phyloP scores from a whole-genome alignment of 2,888 invertebrate genomes.

The Sinopyrophorus schimmeli region DNA sequence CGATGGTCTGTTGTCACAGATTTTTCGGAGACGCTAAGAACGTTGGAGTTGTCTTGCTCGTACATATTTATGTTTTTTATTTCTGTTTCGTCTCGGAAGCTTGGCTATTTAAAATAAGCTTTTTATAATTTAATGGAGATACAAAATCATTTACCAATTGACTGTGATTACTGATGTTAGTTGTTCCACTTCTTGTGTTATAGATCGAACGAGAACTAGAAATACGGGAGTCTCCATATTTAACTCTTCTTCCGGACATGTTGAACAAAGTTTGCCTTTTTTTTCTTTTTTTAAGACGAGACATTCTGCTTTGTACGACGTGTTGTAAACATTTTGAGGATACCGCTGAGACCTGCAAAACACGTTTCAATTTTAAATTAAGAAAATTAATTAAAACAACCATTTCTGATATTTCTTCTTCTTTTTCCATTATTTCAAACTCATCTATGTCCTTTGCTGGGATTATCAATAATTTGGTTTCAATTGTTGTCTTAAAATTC shows the following conservation, averaged over 20 bases:
- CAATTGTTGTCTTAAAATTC: conserved; percentile 52
- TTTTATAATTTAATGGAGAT: too few relatives aligned
- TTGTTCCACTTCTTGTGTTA: conserved; percentile 7
- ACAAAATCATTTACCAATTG: too few relatives aligned
- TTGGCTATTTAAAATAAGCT: too few relatives aligned
- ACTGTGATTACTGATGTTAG: conserved; percentile 4
- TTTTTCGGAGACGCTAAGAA: too few relatives aligned
- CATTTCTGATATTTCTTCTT: conserved; percentile 54
- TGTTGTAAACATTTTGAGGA: conserved; percentile 16
- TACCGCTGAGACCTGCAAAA: conserved; percentile 40
- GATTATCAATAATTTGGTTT: conserved; percentile 56
- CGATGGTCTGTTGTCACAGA: too few relatives aligned
- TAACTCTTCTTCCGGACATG: conserved; percentile 1
- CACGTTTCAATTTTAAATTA: neutral
- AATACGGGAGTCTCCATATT: conserved; percentile 7
- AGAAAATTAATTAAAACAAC: conserved; percentile 41
- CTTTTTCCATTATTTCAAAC: conserved; percentile 58
- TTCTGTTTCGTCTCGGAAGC: neutral
- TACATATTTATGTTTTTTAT: neutral
- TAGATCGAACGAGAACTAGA: conserved; percentile 1
- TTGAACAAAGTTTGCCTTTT: conserved; percentile 6
- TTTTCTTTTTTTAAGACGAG: neutral
- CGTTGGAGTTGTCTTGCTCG: neutral
- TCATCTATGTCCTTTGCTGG: conserved; percentile 57
- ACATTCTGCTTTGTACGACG: neutral